Conservation (phyloP, 2,113 vertebrate species). For the Polypterus senegalus region DNA sequence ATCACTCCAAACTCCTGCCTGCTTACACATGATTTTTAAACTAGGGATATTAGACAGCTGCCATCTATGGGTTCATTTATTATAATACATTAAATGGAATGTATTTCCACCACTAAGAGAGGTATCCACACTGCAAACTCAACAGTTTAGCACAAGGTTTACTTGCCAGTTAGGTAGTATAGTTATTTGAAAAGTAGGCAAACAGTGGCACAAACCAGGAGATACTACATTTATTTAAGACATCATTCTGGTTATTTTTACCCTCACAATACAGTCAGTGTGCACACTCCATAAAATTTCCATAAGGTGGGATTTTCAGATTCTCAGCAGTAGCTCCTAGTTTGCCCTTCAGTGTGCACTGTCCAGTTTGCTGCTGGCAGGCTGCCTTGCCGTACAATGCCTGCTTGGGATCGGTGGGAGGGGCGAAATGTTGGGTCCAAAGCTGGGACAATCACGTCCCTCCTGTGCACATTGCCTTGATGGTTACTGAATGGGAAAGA, state of each 20-base stretch:
- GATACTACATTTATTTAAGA: no score
- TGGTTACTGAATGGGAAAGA: constrained; percentile 26
- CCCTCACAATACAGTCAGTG: no score
- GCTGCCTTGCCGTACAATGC: constrained; percentile 28
- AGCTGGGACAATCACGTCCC: constrained; percentile 27
- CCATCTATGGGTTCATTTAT: no score
- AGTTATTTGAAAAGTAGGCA: constrained; percentile 22
- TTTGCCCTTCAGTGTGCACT: constrained; percentile 55
- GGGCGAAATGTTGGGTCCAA: constrained; percentile 28
- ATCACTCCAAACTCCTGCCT: no score
- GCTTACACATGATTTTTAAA: no score
- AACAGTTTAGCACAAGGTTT: no score
- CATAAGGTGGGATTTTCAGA: not conserved
- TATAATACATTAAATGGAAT: no score
- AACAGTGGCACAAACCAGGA: no score
- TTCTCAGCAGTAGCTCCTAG: constrained; percentile 56
- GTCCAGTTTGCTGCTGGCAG: constrained; percentile 58
- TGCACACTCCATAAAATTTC: not conserved
- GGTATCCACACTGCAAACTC: no score
- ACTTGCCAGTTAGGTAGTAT: constrained; percentile 25
- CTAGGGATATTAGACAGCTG: no score
- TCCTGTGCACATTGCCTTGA: constrained; percentile 45
- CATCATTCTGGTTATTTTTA: no score
- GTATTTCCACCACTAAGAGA: no score
- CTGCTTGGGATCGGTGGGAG: constrained; percentile 27